Percentiles rank a stretch among this genome's conserved stretches.
phyloP scores from a whole-genome alignment of 2,888 invertebrate genomes.

The Elegia similella region DNA sequence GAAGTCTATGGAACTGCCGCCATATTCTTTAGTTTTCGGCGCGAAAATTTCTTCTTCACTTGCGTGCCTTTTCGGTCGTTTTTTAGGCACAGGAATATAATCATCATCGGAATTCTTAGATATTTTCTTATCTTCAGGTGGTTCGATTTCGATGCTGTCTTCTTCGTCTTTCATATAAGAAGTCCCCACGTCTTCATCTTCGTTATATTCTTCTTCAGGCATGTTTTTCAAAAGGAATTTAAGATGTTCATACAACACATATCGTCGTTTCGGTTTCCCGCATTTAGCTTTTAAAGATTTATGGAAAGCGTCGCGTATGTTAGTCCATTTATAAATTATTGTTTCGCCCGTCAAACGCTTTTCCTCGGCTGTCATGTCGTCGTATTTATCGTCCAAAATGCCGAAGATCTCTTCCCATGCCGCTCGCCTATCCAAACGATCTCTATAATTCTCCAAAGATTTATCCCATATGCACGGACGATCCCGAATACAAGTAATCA shows the following conservation, averaged over 20 bases:
- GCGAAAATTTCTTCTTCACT: neutral
- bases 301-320: neutral
- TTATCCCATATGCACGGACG: neutral
- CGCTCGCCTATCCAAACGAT: neutral
- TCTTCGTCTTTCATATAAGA: neutral
- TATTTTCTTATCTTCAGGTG: neutral
- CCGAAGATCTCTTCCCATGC: neutral
- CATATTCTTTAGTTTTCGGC: neutral
- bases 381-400: neutral
- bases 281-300: neutral
- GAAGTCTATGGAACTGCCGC: neutral
- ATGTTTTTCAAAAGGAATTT: neutral
- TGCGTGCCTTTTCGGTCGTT: neutral
- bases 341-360: neutral
- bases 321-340: conserved; percentile 1
- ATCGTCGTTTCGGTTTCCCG: neutral
- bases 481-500: neutral
- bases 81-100: neutral
- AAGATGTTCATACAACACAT: neutral
- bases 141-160: neutral
- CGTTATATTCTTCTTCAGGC: neutral
- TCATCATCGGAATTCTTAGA: neutral
- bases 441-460: neutral
- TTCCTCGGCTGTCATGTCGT: neutral
- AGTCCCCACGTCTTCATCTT: neutral